Evolutionary conservation across 1,140 invertebrate species (phyloP).

Genomic region (Heliothis subflexa): DNA sequence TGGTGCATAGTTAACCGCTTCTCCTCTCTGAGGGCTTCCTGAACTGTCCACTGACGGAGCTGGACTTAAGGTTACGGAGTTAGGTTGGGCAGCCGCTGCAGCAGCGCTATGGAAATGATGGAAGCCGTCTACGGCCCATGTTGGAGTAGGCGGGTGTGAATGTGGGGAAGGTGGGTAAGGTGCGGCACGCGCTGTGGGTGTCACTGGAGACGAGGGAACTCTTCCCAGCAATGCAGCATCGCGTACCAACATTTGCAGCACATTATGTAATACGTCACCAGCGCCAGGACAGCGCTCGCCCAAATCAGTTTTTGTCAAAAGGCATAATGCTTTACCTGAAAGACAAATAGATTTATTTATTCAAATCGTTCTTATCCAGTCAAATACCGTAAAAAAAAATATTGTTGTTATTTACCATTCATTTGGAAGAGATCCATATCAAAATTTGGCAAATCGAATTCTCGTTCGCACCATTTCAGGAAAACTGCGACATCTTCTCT

Average conservation of each 20-base stretch:
- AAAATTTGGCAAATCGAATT: slow-evolving; percentile 96
- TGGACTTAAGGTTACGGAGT: slow-evolving; percentile 95
- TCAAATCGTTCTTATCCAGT: background rate
- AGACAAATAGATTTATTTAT: background rate
- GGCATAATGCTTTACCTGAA: slow-evolving; percentile 94
- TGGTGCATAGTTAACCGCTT: slow-evolving; percentile 91
- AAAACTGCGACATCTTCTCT: slow-evolving; percentile 96
- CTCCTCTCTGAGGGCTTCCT: slow-evolving; percentile 92
- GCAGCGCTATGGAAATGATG: slow-evolving; percentile 88
- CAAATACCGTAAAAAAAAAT: background rate
- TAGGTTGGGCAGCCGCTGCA: slow-evolving; percentile 89
- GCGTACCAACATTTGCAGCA: slow-evolving; percentile 94
- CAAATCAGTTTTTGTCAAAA: slow-evolving; percentile 95
- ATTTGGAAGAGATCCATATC: slow-evolving; percentile 98
- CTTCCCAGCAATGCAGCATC: slow-evolving; percentile 92
- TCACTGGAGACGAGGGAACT: slow-evolving; percentile 93
- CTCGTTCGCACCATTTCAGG: slow-evolving; percentile 96
- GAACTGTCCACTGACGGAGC: slow-evolving; percentile 95
- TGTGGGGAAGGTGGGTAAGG: slow-evolving; percentile 92
- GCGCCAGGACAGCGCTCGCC: slow-evolving; percentile 96
- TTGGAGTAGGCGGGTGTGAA: slow-evolving; percentile 92
- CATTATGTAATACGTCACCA: slow-evolving; percentile 97
- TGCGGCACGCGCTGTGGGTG: slow-evolving; percentile 93
- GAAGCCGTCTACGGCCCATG: slow-evolving; percentile 89
- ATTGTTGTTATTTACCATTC: slow-evolving; percentile 91